Evolutionary conservation across 2,888 invertebrate genomes (phyloP).

Genomic region (Lissocephala sabroskyi): DNA sequence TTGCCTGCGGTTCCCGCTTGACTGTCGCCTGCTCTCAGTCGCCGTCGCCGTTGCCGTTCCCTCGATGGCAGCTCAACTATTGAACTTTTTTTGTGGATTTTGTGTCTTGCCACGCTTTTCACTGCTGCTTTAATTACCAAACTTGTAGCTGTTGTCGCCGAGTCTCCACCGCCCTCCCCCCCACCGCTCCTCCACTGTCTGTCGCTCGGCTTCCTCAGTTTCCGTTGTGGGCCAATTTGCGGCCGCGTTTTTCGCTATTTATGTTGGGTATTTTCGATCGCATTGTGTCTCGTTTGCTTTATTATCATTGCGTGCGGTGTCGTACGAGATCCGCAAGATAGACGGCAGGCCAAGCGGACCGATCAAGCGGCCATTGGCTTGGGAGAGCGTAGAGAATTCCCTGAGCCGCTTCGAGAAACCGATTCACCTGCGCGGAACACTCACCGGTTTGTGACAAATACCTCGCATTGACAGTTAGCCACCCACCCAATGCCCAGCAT

Average conservation of each 20-base stretch:
- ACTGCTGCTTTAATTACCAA: conserved; percentile 38
- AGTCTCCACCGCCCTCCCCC: too few relatives aligned
- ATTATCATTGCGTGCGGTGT: conserved; percentile 30
- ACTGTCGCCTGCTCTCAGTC: too few relatives aligned
- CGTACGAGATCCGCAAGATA: conserved; percentile 17
- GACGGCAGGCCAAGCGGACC: neutral
- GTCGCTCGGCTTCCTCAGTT: neutral
- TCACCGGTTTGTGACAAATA: conserved; percentile 34
- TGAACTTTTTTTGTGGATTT: conserved; percentile 30
- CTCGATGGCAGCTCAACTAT: conserved; percentile 27
- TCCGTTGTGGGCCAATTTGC: conserved; percentile 31
- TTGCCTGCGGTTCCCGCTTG: too few relatives aligned
- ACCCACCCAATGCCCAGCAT: too few relatives aligned
- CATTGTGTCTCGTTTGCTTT: conserved; percentile 5
- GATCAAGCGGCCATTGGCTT: neutral
- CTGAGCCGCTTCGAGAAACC: neutral
- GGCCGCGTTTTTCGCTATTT: conserved; percentile 12
- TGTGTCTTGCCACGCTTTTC: conserved; percentile 17
- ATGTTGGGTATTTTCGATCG: neutral
- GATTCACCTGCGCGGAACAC: conserved; percentile 33
- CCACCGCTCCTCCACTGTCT: too few relatives aligned
- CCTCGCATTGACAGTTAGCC: neutral
- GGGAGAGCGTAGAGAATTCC: too few relatives aligned
- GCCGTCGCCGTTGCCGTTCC: too few relatives aligned
- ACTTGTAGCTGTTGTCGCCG: conserved; percentile 17